Conservation (phyloP, 2,888 invertebrate genomes). For the Corythucha ciliata region DNA sequence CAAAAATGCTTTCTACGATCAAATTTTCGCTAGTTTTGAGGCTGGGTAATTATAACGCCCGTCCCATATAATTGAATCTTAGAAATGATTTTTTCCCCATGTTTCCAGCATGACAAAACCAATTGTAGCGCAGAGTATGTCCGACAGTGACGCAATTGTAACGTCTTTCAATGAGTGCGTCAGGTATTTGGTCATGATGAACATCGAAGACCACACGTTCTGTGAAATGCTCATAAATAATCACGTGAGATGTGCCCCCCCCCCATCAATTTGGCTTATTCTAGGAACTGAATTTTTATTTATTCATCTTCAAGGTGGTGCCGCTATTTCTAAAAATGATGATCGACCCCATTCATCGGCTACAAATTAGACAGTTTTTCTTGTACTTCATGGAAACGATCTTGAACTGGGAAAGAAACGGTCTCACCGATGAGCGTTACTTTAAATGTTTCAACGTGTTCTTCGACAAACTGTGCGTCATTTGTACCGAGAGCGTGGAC, state of each 20-base stretch:
- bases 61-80: conserved; percentile 7
- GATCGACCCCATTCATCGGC: conserved; percentile 17
- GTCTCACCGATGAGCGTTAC: conserved; percentile 8
- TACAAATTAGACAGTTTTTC: conserved; percentile 21
- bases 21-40: conserved; percentile 60
- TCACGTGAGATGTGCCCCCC: conserved; percentile 14
- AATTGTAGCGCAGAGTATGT: conserved; percentile 51
- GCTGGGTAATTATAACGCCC: conserved; percentile 50
- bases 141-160: conserved; percentile 58
- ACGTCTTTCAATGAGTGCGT: conserved; percentile 66
- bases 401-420: conserved; percentile 24
- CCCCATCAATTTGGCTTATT: background rate
- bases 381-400: conserved; percentile 21
- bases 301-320: conserved; percentile 24
- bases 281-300: background rate
- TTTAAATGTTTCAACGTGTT: conserved; percentile 12
- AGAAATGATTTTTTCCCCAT: background rate
- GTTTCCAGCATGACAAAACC: conserved; percentile 50
- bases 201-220: conserved; percentile 42
- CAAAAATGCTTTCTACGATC: conserved; percentile 49
- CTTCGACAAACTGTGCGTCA: conserved; percentile 18
- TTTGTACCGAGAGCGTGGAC: conserved; percentile 17
- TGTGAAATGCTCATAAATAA: conserved; percentile 22
- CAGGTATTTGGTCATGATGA: conserved; percentile 50
- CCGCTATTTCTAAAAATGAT: conserved; percentile 15